Evolutionary conservation across 2,113 vertebrate species (phyloP).

Genomic region (Petrocephalus microphthalmus): DNA sequence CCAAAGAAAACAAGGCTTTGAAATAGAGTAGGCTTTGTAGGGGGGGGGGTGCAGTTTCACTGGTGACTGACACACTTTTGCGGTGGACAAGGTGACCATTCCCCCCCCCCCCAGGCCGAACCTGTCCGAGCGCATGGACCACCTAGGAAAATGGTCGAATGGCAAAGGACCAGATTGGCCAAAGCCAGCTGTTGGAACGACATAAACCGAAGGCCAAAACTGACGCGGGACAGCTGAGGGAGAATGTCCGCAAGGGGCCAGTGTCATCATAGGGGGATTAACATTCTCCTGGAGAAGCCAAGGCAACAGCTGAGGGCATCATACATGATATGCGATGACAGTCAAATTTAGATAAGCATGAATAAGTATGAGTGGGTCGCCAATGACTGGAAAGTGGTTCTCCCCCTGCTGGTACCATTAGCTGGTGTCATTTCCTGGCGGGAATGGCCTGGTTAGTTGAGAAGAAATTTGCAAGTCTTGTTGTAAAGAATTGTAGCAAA

Average conservation of each 20-base stretch:
- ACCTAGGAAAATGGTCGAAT: neutral
- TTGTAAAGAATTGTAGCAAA: neutral
- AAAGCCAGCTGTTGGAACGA: neutral
- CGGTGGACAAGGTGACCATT: constrained; percentile 4
- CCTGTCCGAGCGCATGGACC: neutral
- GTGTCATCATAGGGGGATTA: neutral
- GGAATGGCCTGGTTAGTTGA: neutral
- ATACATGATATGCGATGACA: neutral
- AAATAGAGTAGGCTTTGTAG: neutral
- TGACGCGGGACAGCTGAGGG: neutral
- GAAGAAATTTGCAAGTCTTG: neutral
- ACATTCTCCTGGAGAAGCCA: neutral
- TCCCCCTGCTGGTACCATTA: neutral
- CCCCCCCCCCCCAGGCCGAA: neutral
- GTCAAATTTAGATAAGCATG: neutral
- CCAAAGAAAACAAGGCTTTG: neutral
- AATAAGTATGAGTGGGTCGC: neutral
- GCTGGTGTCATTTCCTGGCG: neutral
- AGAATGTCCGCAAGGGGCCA: neutral
- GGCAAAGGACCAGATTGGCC: neutral
- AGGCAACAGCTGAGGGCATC: neutral
- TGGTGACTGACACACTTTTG: neutral
- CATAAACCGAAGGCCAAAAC: neutral
- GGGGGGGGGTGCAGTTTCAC: neutral
- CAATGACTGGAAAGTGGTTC: neutral